A percentile compares a stretch with the other conserved stretches of the same genome.
These are phyloP conservation scores for Bombus cullumanus DNA, from an alignment of 1,140 invertebrate genomes.

Conservation along the genomic window DNA sequence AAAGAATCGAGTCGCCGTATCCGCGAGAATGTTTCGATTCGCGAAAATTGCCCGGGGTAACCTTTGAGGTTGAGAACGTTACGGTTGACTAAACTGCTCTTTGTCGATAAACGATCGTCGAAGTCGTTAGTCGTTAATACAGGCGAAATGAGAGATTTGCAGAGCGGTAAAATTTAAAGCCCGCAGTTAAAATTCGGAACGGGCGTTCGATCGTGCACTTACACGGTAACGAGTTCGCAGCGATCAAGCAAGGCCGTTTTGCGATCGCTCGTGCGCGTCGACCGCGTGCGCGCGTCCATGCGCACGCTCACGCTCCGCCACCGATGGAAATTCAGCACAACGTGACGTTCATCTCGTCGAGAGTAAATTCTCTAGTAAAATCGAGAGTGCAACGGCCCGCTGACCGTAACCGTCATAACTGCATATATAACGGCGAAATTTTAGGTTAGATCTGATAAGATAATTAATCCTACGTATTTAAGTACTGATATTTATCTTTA, in stretches of 20 bases:
- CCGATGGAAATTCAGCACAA: slow-evolving; percentile 60
- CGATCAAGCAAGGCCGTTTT: slow-evolving; percentile 65
- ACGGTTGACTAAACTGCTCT: slow-evolving; percentile 6
- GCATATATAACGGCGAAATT: slow-evolving; percentile 2
- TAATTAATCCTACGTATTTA: background rate
- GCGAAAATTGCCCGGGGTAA: slow-evolving; percentile 7
- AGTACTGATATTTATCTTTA: background rate
- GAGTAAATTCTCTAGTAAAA: slow-evolving; percentile 70
- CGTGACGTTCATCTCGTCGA: slow-evolving; percentile 62
- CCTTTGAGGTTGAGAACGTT: slow-evolving; percentile 33
- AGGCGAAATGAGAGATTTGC: slow-evolving; percentile 49
- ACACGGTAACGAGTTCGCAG: slow-evolving; percentile 39
- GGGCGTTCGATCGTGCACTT: slow-evolving; percentile 27
- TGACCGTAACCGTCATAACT: slow-evolving; percentile 56
- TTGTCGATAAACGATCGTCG: slow-evolving; percentile 25
- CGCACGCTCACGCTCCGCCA: slow-evolving; percentile 22
- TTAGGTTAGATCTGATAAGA: background rate
- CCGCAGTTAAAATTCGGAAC: background rate
- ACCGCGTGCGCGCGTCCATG: slow-evolving; percentile 6
- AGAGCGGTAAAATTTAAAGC: slow-evolving; percentile 50
- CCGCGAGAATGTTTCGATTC: background rate
- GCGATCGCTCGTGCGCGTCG: slow-evolving; percentile 64
- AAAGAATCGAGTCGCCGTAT: background rate
- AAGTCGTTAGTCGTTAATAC: slow-evolving; percentile 49
- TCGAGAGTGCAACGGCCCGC: slow-evolving; percentile 56